Evolutionary conservation across 2,113 vertebrate genomes (phyloP).

Genomic region (Zootoca vivipara): DNA sequence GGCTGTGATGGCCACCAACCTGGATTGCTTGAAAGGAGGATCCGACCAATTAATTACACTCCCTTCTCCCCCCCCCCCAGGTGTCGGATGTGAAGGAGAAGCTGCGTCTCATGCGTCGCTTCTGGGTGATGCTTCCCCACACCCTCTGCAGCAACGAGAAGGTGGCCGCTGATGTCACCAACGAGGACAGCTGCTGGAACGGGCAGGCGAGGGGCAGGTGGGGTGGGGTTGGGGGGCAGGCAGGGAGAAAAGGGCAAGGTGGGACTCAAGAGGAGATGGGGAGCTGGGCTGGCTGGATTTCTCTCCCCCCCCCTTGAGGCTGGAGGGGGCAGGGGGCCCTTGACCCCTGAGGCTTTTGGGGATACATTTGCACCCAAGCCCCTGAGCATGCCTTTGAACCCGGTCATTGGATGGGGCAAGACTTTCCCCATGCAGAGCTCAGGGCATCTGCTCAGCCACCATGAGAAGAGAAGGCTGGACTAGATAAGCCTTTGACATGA

Average conservation of each 20-base stretch:
- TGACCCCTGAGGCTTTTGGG: not conserved
- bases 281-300: too few species aligned
- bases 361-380: too few species aligned
- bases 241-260: not conserved
- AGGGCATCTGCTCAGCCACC: too few species aligned
- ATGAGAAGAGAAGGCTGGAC: too few species aligned
- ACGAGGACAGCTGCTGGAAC: conserved; percentile 89
- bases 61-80: conserved; percentile 62
- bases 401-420: too few species aligned
- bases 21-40: not conserved
- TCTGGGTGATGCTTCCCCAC: conserved; percentile 87
- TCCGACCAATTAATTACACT: fast-evolving
- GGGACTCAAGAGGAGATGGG: not conserved
- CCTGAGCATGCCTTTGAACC: too few species aligned
- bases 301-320: not conserved
- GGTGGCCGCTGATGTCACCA: conserved; percentile 81
- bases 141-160: conserved; percentile 85
- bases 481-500: too few species aligned
- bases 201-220: conserved; percentile 74
- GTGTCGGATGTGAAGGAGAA: conserved; percentile 85
- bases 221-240: not conserved
- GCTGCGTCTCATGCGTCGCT: conserved; percentile 82
- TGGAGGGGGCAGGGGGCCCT: not conserved
- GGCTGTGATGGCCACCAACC: too few species aligned
- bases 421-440: too few species aligned